These are phyloP conservation scores for Theretra japonica DNA, from an alignment of 2,888 invertebrate genomes.

Conservation along the genomic window DNA sequence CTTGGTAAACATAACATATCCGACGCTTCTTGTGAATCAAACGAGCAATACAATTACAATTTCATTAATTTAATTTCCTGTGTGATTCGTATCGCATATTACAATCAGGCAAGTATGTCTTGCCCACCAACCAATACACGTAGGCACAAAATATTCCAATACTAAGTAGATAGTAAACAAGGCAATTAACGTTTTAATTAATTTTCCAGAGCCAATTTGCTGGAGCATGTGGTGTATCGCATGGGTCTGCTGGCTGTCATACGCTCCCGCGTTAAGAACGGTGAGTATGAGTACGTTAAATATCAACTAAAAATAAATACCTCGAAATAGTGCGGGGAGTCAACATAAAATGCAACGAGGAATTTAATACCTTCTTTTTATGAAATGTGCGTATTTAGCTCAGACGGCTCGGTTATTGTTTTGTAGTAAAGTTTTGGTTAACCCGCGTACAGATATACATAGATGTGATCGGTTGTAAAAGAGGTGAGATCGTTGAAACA, in stretches of 20 bases:
- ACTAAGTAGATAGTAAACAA: too few species aligned
- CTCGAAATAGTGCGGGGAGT: slow-evolving; percentile 11
- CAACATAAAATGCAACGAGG: slow-evolving; percentile 4
- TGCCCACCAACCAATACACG: too few species aligned
- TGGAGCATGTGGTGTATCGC: slow-evolving; percentile 96
- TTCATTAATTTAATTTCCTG: too few species aligned
- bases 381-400: not conserved
- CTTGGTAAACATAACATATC: too few species aligned
- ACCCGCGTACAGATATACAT: not conserved
- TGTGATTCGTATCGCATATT: too few species aligned
- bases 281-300: slow-evolving; percentile 79
- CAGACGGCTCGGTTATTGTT: not conserved
- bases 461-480: not conserved
- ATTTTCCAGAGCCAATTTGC: slow-evolving; percentile 89
- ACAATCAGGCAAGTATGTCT: too few species aligned
- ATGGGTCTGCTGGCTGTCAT: slow-evolving; percentile 97
- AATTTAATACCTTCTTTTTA: slow-evolving; percentile 8
- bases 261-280: slow-evolving; percentile 92
- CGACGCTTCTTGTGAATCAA: too few species aligned
- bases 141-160: too few species aligned
- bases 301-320: slow-evolving; percentile 36
- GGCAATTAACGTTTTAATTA: not conserved
- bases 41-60: too few species aligned
- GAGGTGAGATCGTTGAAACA: too few species aligned
- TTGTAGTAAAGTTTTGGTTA: not conserved